Percentiles rank a stretch among this genome's conserved stretches.
Conservation (phyloP, 2,113 vertebrate genomes). For the Hemicordylus capensis region DNA sequence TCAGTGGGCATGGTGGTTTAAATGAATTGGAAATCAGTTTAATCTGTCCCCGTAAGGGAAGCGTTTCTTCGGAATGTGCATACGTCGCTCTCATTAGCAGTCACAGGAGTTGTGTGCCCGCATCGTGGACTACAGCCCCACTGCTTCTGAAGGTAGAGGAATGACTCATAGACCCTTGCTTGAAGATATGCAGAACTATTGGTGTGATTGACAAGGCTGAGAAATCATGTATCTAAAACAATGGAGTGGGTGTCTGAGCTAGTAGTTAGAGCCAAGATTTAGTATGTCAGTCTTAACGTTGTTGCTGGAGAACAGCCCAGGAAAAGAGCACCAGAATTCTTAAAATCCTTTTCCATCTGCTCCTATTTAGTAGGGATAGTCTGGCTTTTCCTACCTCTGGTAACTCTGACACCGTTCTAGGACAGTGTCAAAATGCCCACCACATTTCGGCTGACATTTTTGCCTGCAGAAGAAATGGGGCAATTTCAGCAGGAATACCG, state of each 20-base stretch:
- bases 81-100: constrained; percentile 8
- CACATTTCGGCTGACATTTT: too few species aligned
- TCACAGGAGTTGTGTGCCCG: not conserved
- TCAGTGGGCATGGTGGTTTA: not conserved
- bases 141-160: not conserved
- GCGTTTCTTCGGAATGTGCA: constrained; percentile 13
- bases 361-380: not conserved
- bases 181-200: not conserved
- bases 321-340: not conserved
- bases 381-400: too few species aligned
- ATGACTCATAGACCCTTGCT: not conserved
- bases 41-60: constrained; percentile 22
- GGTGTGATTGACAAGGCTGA: not conserved
- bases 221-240: not conserved
- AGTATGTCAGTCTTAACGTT: not conserved
- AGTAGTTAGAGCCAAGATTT: not conserved
- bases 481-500: too few species aligned
- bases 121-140: not conserved
- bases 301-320: not conserved
- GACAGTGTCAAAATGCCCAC: too few species aligned
- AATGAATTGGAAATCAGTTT: not conserved
- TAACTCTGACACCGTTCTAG: too few species aligned
- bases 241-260: not conserved
- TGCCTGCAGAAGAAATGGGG: too few species aligned
- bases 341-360: not conserved